Evolutionary conservation across 2,113 vertebrate species (phyloP).

Genomic region (Aix galericulata): DNA sequence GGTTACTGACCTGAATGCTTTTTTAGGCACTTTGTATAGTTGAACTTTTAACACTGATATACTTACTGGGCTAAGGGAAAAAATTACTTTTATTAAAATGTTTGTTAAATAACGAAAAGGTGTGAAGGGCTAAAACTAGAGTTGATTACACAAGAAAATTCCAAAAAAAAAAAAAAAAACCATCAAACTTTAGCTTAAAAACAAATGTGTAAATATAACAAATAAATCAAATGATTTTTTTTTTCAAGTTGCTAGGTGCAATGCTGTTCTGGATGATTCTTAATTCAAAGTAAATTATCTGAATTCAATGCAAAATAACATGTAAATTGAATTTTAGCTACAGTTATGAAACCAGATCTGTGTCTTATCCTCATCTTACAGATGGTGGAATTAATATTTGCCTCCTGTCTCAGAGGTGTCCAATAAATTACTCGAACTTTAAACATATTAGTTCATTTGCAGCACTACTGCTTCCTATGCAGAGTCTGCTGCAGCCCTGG

Average conservation of each 20-base stretch:
- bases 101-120: constrained; percentile 43
- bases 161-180: neutral
- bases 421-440: neutral
- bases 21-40: constrained; percentile 29
- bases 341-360: neutral
- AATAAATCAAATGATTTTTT: constrained; percentile 63
- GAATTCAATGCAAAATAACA: neutral
- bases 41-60: neutral
- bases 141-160: constrained; percentile 1
- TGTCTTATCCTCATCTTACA: neutral
- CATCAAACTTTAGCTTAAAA: constrained; percentile 24
- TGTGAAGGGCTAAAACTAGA: constrained; percentile 44
- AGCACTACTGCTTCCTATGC: neutral
- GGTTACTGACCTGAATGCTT: constrained; percentile 2
- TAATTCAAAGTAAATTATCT: neutral
- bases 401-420: neutral
- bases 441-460: neutral
- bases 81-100: constrained; percentile 6
- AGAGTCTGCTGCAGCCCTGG: neutral
- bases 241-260: constrained; percentile 35
- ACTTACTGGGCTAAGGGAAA: neutral
- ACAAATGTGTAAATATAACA: constrained; percentile 38
- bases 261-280: constrained; percentile 16
- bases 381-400: neutral
- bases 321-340: neutral